Evolutionary conservation across 2,888 invertebrate genomes (phyloP), one percentile per base, ranked within the genome.

Genomic region (Lissonota sp.): DNA sequence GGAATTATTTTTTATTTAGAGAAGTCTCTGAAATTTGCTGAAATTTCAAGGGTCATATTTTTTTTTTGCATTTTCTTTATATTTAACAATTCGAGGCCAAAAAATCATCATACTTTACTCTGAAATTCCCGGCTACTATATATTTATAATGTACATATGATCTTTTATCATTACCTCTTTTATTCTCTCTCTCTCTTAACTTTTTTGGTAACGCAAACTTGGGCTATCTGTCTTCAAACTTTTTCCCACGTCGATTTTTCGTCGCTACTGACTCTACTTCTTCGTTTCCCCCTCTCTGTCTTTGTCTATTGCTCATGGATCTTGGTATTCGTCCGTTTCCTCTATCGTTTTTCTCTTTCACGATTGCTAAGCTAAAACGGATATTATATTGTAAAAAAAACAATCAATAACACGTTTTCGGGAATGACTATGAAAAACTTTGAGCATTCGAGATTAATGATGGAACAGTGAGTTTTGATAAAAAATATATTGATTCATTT

Each of bases 181-280:
- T 44, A 44, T 44, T 53, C 53, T 51, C n/a, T 51, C 12, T 51
- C 12, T 53, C 14, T 53, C 53, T 53, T 26, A 26, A 26, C 0
- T 53, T 16, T 53, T 14, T 12, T 12, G 7, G 53, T 53, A 53
- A 53, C 14, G 39, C 2, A 63, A 49, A 66, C 51, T 51, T 53
- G n/a, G 37, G 39, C 66, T 53, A 66, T 46, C 40, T 63, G 26
- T 63, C 8, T 51, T 14, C 53, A 12, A 53, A 49, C 10, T 53
- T 53, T 12, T 53, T 53, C 14, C 53, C 12, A 12, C 12, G 53
- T n/a, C 49, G 49, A n/a, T 49, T 49, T 53, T 53, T 53, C 53
- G 6, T 53, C 53, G 14, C 53, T 53, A n/a, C 12, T 6, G 53
- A 51, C n/a, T 40, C 12, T 51, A n/a, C 14, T 66, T 39, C 64